Base-by-base conservation (phyloP, 2,113 vertebrate genomes). In the Junco hyemalis region DNA sequence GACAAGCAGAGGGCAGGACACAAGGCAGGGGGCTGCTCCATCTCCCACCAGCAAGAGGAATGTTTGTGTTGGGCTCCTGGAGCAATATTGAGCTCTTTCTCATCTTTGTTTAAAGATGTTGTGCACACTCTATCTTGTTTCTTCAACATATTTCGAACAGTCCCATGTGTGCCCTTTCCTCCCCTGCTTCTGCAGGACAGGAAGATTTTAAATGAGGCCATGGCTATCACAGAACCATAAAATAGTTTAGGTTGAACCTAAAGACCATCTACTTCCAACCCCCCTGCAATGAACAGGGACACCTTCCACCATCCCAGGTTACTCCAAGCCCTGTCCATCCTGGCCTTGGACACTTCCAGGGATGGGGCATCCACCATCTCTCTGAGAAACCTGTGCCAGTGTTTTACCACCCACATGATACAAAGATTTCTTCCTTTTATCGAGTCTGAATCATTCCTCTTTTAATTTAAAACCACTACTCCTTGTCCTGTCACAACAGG, bases 91-190 rank as follows among this genome's bases (percentile, higher is more conserved):
- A 38, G 50, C 51, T 68, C 28, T 47, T 47, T 22, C 21, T 47
- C 45, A 22, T 47, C 22, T 25, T 86, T 61, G 33, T 69, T 59
- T 69, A 40, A 25, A 64, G n/a, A 19, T 29, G 21, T 6, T 65
- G 42, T 73, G 79, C 74, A 60, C 14, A 5, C 31, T 69, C 44
- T 31, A 0, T 6, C 33, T 26, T 8, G 1, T 78, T 88, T 73
- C 40, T 77, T 61, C n/a, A 33, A 16, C 14, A 6, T 1, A 0
- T 3, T 12, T 12, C 16, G 26, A 44, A 8, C 11, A 82, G 47
- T 42, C 13, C 13, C 47, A 33, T 2, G 4, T 24, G 7, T 25
- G 65, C 4, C 6, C 45, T 64, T 77, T 77, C 54, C 40, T 57
- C 26, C 13, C 10, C 17, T 0, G 1, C 45, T 77, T 71, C 44